Base-by-base conservation (phyloP, 2,888 invertebrate genomes). In the Gibbula magus region DNA sequence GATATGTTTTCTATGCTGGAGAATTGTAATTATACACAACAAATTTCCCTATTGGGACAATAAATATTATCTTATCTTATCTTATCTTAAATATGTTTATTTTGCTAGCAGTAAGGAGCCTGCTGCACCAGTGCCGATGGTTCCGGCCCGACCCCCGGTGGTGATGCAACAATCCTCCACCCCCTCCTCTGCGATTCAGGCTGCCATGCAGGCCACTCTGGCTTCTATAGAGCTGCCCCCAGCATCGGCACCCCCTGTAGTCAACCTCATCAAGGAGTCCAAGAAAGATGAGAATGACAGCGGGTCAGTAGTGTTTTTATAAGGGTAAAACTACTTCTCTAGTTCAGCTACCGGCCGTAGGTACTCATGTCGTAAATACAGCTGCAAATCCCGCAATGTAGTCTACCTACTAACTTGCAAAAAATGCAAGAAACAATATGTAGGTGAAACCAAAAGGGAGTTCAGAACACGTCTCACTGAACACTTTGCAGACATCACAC, bases 181-280 rank as follows among this genome's bases (percentile, higher is more conserved):
- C 81, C 90, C 91, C 32, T 91, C 91, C 4, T 91, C 93, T 5
- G 92, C 92, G 32, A 91, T 98, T 78, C 98, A 98, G 93, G 96
- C 97, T 89, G 97, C 98, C 0, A 98, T 98, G 97, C 97, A 97
- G 5, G 98, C 98, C 25, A 98, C 98, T 0, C 94, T 98, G 35
- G 98, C 97, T 0, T 95, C 97, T 13, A 98, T 98, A 87, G 96
- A 96, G 67, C 85, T 93, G 39, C 92, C 93, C 25, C 91, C 92
- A 3, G 77, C 83, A 18, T 75, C 66, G 4, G 56, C 29, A 0
- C 86, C 88, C 3, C 86, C 88, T 0, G 78, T 84, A 2, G 80
- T 83, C 16, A 29, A 29, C 54, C 29, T 73, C 10, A 16, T 79
- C 82, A 22, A 85, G 82, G 73, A 84, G 81, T 74, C 76, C 82